Conservation (phyloP, 2,888 invertebrate species). For the Coleophora deauratella region DNA sequence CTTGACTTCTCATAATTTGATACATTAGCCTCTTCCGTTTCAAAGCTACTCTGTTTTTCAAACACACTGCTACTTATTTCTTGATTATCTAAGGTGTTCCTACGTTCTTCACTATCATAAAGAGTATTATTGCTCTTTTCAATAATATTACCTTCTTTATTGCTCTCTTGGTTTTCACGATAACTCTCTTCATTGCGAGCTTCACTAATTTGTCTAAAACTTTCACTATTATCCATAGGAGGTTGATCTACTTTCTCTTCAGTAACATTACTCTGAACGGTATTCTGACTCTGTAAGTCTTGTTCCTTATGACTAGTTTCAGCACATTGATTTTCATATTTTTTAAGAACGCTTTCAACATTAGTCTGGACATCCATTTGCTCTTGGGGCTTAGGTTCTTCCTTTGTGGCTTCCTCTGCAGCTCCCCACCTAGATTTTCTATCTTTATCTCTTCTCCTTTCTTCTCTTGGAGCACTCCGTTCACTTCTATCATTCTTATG, state of each 20-base stretch:
- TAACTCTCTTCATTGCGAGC: background rate
- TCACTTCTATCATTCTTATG: background rate
- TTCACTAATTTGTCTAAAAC: background rate
- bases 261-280: background rate
- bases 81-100: background rate
- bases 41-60: too few species aligned
- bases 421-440: slow-evolving; percentile 64
- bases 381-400: slow-evolving; percentile 7
- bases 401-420: slow-evolving; percentile 32
- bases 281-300: slow-evolving; percentile 8
- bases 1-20: too few species aligned
- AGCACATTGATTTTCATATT: slow-evolving; percentile 4
- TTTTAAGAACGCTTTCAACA: slow-evolving; percentile 5
- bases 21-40: too few species aligned
- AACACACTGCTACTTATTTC: background rate
- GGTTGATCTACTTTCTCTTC: background rate
- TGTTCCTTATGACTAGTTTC: slow-evolving; percentile 21
- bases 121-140: background rate
- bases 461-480: slow-evolving; percentile 18
- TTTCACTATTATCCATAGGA: background rate
- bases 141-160: background rate
- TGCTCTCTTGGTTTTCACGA: background rate
- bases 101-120: background rate
- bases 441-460: slow-evolving; percentile 46
- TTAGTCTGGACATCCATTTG: slow-evolving; percentile 5